phyloP scores from a whole-genome alignment of 2,113 vertebrate genomes.

The Tyrannus savana region DNA sequence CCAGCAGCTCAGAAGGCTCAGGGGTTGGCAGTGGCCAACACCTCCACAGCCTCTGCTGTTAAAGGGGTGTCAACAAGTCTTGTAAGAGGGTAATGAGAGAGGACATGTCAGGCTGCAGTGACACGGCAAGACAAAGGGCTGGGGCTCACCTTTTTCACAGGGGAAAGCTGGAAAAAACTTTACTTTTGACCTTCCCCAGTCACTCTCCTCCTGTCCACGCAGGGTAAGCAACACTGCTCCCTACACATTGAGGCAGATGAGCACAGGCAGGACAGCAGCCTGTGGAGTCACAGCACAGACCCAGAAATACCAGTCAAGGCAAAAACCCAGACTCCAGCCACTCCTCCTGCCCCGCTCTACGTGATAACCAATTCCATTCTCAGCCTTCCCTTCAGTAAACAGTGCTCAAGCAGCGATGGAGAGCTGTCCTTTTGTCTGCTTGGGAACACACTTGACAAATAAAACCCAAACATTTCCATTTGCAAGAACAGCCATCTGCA shows the following conservation, averaged over 20 bases:
- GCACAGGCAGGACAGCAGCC: background rate
- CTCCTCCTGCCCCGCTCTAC: background rate
- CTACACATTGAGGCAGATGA: accelerated
- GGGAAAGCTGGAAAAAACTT: background rate
- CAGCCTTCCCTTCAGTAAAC: background rate
- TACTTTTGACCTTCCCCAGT: background rate
- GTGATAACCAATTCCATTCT: background rate
- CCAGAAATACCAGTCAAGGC: background rate
- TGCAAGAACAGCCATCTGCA: background rate
- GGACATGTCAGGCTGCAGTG: background rate
- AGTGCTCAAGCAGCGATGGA: background rate
- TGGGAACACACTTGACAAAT: background rate
- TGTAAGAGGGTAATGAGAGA: background rate
- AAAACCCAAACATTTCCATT: background rate
- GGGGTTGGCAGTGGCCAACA: accelerated
- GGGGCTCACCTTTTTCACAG: background rate
- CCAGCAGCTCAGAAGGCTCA: background rate
- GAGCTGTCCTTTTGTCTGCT: background rate
- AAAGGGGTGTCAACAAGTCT: background rate
- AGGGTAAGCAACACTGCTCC: background rate
- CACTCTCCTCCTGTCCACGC: accelerated
- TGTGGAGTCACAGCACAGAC: background rate
- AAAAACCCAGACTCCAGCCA: background rate
- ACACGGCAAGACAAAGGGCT: accelerated
- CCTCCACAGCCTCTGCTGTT: background rate